A percentile compares a stretch with the other conserved stretches of the same genome.
phyloP scores from a whole-genome alignment of 2,888 invertebrate species.

The Smittia sp. region DNA sequence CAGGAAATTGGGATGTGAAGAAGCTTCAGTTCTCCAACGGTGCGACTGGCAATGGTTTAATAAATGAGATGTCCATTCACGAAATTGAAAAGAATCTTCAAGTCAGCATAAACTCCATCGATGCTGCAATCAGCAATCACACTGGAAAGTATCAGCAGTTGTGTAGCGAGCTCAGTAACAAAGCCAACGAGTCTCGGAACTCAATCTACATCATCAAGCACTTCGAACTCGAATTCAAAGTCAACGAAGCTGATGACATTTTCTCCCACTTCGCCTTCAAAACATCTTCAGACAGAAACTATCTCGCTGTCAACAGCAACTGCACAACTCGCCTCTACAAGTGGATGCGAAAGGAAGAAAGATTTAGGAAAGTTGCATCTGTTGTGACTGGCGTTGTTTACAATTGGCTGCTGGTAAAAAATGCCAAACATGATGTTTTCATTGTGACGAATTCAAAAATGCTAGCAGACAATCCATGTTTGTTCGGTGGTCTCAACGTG shows the following conservation, averaged over 20 bases:
- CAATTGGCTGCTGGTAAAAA: slow-evolving; percentile 52
- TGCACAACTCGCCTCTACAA: slow-evolving; percentile 54
- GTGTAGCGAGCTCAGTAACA: slow-evolving; percentile 44
- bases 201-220: slow-evolving; percentile 54
- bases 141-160: slow-evolving; percentile 47
- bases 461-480: slow-evolving; percentile 44
- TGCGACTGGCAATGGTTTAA: slow-evolving; percentile 47
- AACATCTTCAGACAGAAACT: slow-evolving; percentile 37
- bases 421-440: slow-evolving; percentile 46
- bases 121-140: slow-evolving; percentile 25
- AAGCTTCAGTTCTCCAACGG: slow-evolving; percentile 51
- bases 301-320: slow-evolving; percentile 48
- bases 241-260: slow-evolving; percentile 38
- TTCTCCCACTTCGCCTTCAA: slow-evolving; percentile 43
- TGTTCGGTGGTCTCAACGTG: slow-evolving; percentile 44
- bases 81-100: slow-evolving; percentile 47
- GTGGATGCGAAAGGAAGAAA: slow-evolving; percentile 49
- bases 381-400: slow-evolving; percentile 55
- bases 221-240: slow-evolving; percentile 52
- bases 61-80: slow-evolving; percentile 50
- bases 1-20: slow-evolving; percentile 55
- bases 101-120: slow-evolving; percentile 44
- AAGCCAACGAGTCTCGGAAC: neutral
- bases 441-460: slow-evolving; percentile 49
- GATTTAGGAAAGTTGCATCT: slow-evolving; percentile 46